Conservation (phyloP, 2,888 invertebrate genomes). For the Drosophila maculinotata region DNA sequence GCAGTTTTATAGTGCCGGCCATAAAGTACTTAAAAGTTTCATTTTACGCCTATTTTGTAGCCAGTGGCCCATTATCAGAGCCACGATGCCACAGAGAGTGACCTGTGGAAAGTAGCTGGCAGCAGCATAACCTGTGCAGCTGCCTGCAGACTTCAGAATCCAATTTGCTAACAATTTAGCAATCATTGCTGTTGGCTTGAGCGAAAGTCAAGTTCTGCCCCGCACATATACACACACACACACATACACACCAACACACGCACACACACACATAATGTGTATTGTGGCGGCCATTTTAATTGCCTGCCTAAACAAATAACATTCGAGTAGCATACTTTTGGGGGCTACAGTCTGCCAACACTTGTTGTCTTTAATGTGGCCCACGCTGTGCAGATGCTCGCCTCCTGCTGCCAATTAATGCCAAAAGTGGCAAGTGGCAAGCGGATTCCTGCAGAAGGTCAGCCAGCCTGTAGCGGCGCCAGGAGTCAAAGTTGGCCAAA, state of each 20-base stretch:
- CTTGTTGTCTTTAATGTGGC: slow-evolving; percentile 40
- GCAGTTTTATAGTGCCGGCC: slow-evolving; percentile 78
- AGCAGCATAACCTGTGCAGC: slow-evolving; percentile 44
- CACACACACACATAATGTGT: slow-evolving; percentile 3
- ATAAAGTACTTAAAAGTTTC: slow-evolving; percentile 83
- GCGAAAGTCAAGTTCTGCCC: slow-evolving; percentile 55
- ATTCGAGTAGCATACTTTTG: slow-evolving; percentile 66
- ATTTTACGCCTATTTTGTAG: slow-evolving; percentile 81
- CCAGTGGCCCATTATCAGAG: slow-evolving; percentile 71
- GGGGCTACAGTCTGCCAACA: slow-evolving; percentile 24
- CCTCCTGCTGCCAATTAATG: slow-evolving; percentile 64
- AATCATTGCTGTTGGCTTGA: slow-evolving; percentile 69
- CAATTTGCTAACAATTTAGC: slow-evolving; percentile 79
- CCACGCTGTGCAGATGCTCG: slow-evolving; percentile 3
- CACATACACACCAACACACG: slow-evolving; percentile 4
- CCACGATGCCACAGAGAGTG: slow-evolving; percentile 33
- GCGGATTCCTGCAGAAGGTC: slow-evolving; percentile 43
- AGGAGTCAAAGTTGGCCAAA: slow-evolving; percentile 22
- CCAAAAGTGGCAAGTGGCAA: slow-evolving; percentile 52
- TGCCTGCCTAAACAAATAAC: slow-evolving; percentile 79
- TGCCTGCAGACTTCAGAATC: slow-evolving; percentile 60
- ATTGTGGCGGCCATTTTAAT: slow-evolving; percentile 71
- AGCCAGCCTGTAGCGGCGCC: slow-evolving; percentile 5
- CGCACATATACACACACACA: slow-evolving; percentile 15
- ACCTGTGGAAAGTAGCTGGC: slow-evolving; percentile 39